These are phyloP conservation scores for Remorina albescens DNA, from an alignment of 2,797 vertebrate genomes.

Conservation along the genomic window DNA sequence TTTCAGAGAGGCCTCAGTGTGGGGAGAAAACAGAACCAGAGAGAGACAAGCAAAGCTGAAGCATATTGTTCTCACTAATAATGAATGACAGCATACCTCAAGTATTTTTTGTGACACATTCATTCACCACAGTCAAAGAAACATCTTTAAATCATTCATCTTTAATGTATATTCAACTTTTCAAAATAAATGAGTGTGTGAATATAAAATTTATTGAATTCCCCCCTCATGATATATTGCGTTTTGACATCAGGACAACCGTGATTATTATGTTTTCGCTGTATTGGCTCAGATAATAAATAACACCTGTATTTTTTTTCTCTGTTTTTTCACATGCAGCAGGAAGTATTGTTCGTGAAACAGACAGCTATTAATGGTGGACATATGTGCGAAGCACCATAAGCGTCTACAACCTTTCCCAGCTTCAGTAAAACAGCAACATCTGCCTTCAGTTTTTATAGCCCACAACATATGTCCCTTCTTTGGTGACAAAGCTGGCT, in stretches of 20 bases:
- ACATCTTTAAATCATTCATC: constrained; percentile 43
- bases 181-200: constrained; percentile 3
- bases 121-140: constrained; percentile 49
- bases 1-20: constrained; percentile 74
- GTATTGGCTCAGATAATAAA: constrained; percentile 35
- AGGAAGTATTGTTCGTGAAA: constrained; percentile 63
- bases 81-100: constrained; percentile 69
- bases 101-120: constrained; percentile 60
- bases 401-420: constrained; percentile 76
- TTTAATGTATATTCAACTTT: constrained; percentile 48
- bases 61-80: constrained; percentile 72
- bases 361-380: constrained; percentile 75
- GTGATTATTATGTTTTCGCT: constrained; percentile 19
- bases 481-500: constrained; percentile 83
- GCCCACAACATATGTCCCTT: constrained; percentile 81
- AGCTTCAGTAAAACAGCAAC: constrained; percentile 83
- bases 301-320: constrained; percentile 43
- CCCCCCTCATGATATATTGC: neutral
- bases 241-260: neutral
- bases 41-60: constrained; percentile 71
- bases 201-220: neutral
- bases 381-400: constrained; percentile 80
- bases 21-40: constrained; percentile 58
- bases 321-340: constrained; percentile 38
- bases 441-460: constrained; percentile 89